Evolutionary conservation across 2,888 invertebrate species (phyloP).

Genomic region (Sicus ferrugineus): DNA sequence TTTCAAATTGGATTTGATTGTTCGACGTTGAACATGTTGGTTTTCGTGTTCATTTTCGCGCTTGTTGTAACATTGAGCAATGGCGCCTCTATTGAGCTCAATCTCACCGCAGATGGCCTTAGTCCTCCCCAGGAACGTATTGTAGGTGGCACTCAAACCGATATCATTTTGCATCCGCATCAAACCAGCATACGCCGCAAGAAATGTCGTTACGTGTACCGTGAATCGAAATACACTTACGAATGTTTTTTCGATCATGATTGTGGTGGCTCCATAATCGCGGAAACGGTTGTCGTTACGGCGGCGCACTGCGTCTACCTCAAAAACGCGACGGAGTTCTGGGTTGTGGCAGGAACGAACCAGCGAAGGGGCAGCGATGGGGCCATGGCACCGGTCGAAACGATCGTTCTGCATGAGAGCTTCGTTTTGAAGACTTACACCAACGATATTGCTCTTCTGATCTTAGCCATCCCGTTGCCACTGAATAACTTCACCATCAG

Average conservation of each 20-base stretch:
- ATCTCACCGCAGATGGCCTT: too few relatives aligned
- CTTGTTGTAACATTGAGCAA: too few relatives aligned
- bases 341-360: conserved; percentile 41
- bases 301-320: conserved; percentile 57
- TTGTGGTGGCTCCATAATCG: conserved; percentile 46
- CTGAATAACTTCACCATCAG: conserved; percentile 44
- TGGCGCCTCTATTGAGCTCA: too few relatives aligned
- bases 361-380: conserved; percentile 64
- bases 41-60: too few relatives aligned
- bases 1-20: too few relatives aligned
- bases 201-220: too few relatives aligned
- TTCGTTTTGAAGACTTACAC: conserved; percentile 63
- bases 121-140: too few relatives aligned
- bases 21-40: too few relatives aligned
- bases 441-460: conserved; percentile 68
- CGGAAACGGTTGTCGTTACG: conserved; percentile 47
- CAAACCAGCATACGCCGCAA: conserved; percentile 50
- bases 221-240: conserved; percentile 29
- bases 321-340: conserved; percentile 37
- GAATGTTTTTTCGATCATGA: conserved; percentile 42
- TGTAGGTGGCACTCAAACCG: conserved; percentile 50
- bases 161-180: conserved; percentile 46
- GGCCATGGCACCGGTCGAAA: conserved; percentile 64
- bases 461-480: conserved; percentile 45
- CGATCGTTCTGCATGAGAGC: conserved; percentile 64